Percentiles rank a stretch among this genome's conserved stretches.
phyloP scores from a whole-genome alignment of 1,140 invertebrate genomes.

The Tribolium madens region DNA sequence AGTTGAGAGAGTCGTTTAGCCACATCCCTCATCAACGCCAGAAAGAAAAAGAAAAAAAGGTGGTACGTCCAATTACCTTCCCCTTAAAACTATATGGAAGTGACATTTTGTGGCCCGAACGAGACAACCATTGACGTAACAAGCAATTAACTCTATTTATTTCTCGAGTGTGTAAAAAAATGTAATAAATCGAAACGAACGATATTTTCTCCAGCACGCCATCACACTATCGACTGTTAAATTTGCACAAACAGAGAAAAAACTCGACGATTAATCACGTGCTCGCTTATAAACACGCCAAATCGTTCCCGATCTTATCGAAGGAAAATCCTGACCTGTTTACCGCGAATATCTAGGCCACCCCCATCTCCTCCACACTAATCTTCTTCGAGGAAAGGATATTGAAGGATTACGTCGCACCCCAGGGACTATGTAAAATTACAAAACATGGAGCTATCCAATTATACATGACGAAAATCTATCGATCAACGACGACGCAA shows the following conservation, averaged over 20 bases:
- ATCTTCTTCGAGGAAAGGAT: neutral
- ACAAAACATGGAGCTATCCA: neutral
- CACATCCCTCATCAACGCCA: neutral
- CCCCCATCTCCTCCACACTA: neutral
- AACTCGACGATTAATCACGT: conserved; percentile 26
- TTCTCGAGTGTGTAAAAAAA: conserved; percentile 18
- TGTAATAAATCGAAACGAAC: conserved; percentile 5
- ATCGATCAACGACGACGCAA: neutral
- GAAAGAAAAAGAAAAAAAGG: neutral
- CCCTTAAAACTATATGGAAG: neutral
- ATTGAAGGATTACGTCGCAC: neutral
- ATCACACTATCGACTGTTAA: conserved; percentile 23
- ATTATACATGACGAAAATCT: neutral
- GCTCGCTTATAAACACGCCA: conserved; percentile 13
- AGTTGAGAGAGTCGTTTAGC: neutral
- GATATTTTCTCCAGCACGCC: conserved; percentile 15
- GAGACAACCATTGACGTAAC: conserved; percentile 13
- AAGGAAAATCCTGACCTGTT: neutral
- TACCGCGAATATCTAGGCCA: neutral
- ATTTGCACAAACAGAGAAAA: conserved; percentile 19
- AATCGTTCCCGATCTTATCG: neutral
- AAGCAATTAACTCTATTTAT: conserved; percentile 27
- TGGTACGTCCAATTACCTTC: conserved; percentile 7
- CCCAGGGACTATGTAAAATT: neutral
- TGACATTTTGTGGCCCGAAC: conserved; percentile 15